These are phyloP conservation scores for Nineta flava DNA, from an alignment of 2,888 invertebrate species.

Conservation along the genomic window DNA sequence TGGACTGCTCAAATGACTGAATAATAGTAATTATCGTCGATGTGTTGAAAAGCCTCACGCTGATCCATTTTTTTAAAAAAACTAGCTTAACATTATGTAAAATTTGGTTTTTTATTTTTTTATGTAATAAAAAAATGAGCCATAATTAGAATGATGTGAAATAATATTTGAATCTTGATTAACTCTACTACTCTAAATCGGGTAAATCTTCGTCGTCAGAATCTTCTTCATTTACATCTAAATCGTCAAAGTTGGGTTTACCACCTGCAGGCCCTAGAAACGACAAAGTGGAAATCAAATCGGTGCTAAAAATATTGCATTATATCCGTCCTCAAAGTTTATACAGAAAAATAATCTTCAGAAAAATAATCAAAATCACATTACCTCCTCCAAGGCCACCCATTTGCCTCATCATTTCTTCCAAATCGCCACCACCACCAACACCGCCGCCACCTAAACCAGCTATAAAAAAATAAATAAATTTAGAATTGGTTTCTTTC, in stretches of 20 bases:
- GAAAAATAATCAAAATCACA: slow-evolving; percentile 1
- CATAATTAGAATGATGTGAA: background rate
- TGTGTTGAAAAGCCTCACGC: no score
- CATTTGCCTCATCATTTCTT: slow-evolving; percentile 62
- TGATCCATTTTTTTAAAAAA: no score
- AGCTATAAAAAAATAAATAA: slow-evolving; percentile 17
- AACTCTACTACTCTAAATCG: slow-evolving; percentile 43
- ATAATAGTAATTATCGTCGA: no score
- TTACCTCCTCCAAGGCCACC: slow-evolving; percentile 36
- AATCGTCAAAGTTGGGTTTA: slow-evolving; percentile 59
- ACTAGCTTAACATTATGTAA: background rate
- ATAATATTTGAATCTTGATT: background rate
- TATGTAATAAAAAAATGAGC: background rate
- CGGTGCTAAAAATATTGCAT: background rate
- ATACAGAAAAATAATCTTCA: slow-evolving; percentile 4
- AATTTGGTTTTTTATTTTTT: background rate
- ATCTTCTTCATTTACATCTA: slow-evolving; percentile 49
- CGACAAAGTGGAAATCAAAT: background rate
- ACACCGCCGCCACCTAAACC: slow-evolving; percentile 27
- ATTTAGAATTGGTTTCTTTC: no score
- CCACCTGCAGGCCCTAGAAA: slow-evolving; percentile 25
- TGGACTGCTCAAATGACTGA: no score
- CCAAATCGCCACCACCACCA: slow-evolving; percentile 37
- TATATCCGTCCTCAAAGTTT: background rate
- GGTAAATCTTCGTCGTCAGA: slow-evolving; percentile 70